Conservation (phyloP, 2,888 invertebrate species). For the Physocephala rufipes region DNA sequence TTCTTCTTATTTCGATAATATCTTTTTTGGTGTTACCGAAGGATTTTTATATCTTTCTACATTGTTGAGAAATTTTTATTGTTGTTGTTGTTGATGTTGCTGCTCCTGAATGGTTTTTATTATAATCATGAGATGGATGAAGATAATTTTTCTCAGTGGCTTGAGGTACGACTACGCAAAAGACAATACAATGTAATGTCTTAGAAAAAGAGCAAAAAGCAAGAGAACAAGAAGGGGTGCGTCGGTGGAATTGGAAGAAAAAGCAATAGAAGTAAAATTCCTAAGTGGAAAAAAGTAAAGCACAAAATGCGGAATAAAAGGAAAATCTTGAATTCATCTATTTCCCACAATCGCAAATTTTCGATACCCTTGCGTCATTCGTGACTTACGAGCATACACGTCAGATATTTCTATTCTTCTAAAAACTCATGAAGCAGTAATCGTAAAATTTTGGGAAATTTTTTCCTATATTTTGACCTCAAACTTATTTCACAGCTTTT, state of each 20-base stretch:
- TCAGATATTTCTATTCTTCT: no score
- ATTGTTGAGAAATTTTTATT: not conserved
- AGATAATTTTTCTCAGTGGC: constrained; percentile 1
- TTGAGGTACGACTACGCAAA: no score
- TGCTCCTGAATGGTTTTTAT: constrained; percentile 15
- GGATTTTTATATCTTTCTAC: not conserved
- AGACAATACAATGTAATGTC: not conserved
- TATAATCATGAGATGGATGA: constrained; percentile 9
- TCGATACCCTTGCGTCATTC: no score
- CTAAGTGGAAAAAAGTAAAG: not conserved
- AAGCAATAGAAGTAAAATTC: not conserved
- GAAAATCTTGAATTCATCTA: no score
- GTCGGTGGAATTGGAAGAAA: not conserved
- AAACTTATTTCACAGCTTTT: not conserved
- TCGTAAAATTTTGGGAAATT: constrained; percentile 7
- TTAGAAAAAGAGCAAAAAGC: not conserved
- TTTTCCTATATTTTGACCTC: not conserved
- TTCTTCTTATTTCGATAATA: not conserved
- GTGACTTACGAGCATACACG: no score
- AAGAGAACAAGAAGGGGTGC: not conserved
- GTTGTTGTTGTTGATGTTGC: constrained; percentile 18
- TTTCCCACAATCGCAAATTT: no score
- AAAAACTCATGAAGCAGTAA: not conserved
- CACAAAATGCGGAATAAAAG: no score
- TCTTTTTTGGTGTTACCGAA: not conserved